Base-by-base conservation (phyloP, 2,888 invertebrate species). In the Parasteatoda lunata region DNA sequence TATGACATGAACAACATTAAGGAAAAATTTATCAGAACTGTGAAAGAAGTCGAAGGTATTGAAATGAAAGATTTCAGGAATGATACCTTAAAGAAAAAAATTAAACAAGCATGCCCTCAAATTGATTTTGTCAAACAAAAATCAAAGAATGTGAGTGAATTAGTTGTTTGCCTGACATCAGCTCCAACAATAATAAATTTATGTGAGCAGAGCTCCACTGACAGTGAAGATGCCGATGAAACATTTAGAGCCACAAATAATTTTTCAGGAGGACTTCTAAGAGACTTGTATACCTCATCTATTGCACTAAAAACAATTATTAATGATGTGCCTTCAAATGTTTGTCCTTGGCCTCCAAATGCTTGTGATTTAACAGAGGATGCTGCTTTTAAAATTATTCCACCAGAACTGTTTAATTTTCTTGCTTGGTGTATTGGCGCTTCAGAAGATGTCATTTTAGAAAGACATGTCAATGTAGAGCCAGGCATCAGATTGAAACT, bases 371-470 rank as follows among this genome's bases (percentile, higher is more conserved):
- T 54, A 13, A 54, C 54, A 54, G 54, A 2, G 9, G 54, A 54
- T 11, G 54, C 54, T 11, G 9, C 4, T 11, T 70, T 15, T 48
- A n/a, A 70, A 5, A 70, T 11, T 49, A 9, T 3, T 70, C n/a
- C 70, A 45, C 30, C 47, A 5, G 2, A 70, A 48, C 4, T 70
- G 3, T 70, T 70, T 70, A 70, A 70, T 13, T 70, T 70, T 48
- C 9, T 70, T 45, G 70, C 70, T 30, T 49, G 70, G 70, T 70
- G 48, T 45, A 45, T 70, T n/a, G 48, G 70, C 48, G 70, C 49
- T 70, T 70, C 70, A 59, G 30, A 49, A 66, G 59, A 66, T 49
- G 30, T n/a, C n/a, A n/a, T n/a, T n/a, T n/a, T n/a, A n/a, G n/a
- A n/a, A n/a, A n/a, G n/a, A n/a, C n/a, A n/a, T n/a, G n/a, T n/a